Conservation (phyloP, 2,797 vertebrate genomes). For the Sciurus carolinensis region DNA sequence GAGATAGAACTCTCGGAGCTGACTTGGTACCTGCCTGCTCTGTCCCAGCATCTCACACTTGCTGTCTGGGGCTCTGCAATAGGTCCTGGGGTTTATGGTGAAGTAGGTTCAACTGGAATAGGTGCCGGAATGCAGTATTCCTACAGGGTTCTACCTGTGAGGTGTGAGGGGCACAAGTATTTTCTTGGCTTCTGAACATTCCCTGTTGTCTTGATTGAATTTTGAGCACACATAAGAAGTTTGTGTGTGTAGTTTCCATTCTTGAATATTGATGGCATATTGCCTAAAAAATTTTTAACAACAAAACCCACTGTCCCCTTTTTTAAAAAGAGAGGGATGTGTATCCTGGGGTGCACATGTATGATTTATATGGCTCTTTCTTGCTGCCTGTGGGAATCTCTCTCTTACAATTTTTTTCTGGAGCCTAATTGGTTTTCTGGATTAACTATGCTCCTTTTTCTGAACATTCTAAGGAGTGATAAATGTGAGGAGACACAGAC, state of each 20-base stretch:
- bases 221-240: background rate
- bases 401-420: slow-evolving; percentile 50
- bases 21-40: background rate
- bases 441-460: slow-evolving; percentile 79
- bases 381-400: slow-evolving; percentile 47
- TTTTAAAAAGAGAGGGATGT: background rate
- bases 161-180: background rate
- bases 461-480: slow-evolving; percentile 60
- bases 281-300: background rate
- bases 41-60: background rate
- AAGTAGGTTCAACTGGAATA: background rate
- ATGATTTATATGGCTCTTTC: background rate
- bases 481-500: background rate
- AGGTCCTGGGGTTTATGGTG: background rate
- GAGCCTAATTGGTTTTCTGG: slow-evolving; percentile 77
- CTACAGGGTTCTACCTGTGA: background rate
- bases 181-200: background rate
- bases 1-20: background rate
- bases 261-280: background rate
- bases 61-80: fast-evolving
- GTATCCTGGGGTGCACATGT: fast-evolving
- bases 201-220: background rate
- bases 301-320: background rate
- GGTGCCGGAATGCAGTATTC: background rate
- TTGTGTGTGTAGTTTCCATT: background rate